Percentiles rank a stretch among this genome's conserved stretches.
phyloP scores from a whole-genome alignment of 2,113 vertebrate species.

The Numenius arquata region DNA sequence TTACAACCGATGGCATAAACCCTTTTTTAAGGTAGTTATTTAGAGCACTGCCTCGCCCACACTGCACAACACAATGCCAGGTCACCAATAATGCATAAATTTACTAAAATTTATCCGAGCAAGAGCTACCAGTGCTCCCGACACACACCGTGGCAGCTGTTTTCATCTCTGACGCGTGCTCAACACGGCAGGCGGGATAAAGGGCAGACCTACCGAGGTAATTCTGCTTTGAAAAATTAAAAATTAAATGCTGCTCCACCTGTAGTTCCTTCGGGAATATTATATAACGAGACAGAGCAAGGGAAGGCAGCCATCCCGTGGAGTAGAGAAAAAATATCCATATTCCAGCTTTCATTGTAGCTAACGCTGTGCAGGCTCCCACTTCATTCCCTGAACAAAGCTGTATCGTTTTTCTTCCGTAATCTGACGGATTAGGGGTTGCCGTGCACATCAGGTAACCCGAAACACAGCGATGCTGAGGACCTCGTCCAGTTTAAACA shows the following conservation, averaged over 20 bases:
- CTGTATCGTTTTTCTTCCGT: not conserved
- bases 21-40: not conserved
- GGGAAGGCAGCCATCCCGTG: not conserved
- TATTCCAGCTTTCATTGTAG: not conserved
- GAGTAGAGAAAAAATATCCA: not conserved
- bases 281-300: not conserved
- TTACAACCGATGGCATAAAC: not conserved
- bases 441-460: not conserved
- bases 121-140: no score
- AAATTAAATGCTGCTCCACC: not conserved
- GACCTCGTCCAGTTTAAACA: not conserved
- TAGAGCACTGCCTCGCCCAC: not conserved
- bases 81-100: not conserved
- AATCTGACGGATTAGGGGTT: not conserved
- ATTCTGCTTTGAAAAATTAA: not conserved
- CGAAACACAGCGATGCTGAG: not conserved
- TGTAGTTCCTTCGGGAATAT: not conserved
- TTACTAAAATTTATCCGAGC: not conserved
- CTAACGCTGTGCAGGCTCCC: not conserved
- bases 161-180: not conserved
- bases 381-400: not conserved
- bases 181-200: not conserved
- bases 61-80: not conserved
- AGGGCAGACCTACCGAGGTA: not conserved
- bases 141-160: not conserved